A percentile compares a stretch with the other conserved stretches of the same genome.
Conservation (phyloP, 2,888 invertebrate genomes). For the Latrodectus hesperus region DNA sequence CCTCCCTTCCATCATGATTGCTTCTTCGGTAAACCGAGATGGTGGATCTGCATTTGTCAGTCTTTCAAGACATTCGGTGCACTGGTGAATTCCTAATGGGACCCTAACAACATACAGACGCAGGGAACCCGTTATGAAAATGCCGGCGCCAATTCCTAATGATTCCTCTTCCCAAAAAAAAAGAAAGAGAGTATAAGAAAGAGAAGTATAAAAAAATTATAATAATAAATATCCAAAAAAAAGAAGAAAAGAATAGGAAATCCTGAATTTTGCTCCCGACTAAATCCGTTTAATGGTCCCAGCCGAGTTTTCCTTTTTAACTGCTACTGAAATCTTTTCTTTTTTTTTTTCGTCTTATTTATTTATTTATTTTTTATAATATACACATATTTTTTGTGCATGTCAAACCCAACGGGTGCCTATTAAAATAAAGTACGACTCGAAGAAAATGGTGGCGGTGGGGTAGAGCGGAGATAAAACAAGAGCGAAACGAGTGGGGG, state of each 20-base stretch:
- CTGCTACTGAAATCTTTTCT: constrained; percentile 48
- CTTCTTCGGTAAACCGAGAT: constrained; percentile 64
- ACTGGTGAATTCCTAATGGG: constrained; percentile 66
- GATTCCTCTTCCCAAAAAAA: constrained; percentile 39
- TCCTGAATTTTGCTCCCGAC: constrained; percentile 69
- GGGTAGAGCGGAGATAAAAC: constrained; percentile 1
- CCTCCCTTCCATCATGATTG: constrained; percentile 57
- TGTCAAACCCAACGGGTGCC: constrained; percentile 68
- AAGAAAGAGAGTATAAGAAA: constrained; percentile 12
- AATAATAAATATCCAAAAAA: not conserved
- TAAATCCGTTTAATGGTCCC: constrained; percentile 69
- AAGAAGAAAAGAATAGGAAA: constrained; percentile 54
- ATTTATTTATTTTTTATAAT: constrained; percentile 53
- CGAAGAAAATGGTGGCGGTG: constrained; percentile 32
- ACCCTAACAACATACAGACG: constrained; percentile 58
- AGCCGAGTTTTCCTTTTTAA: constrained; percentile 63
- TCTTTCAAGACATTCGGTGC: constrained; percentile 31
- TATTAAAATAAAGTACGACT: constrained; percentile 69
- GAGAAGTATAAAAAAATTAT: constrained; percentile 1
- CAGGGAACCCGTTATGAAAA: constrained; percentile 55
- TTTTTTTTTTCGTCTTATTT: not conserved
- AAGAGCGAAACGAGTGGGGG: not conserved
- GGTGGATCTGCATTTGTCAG: constrained; percentile 68
- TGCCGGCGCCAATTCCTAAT: constrained; percentile 65
- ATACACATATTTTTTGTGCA: constrained; percentile 69